phyloP scores from a whole-genome alignment of 2,113 vertebrate species.

The Acanthisitta chloris region DNA sequence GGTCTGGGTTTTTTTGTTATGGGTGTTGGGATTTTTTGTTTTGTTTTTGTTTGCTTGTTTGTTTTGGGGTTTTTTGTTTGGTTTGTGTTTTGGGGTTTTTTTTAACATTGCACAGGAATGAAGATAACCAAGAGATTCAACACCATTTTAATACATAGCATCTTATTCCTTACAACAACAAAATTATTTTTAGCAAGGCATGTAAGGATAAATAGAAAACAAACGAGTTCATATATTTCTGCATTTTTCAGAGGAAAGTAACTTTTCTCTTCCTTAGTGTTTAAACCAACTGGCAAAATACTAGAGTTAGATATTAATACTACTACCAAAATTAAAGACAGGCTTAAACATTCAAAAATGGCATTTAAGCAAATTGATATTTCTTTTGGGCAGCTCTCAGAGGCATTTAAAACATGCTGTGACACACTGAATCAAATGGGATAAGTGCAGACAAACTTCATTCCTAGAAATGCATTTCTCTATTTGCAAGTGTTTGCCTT shows the following conservation, averaged over 20 bases:
- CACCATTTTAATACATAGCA: neutral
- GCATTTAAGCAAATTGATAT: neutral
- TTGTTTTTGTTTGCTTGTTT: neutral
- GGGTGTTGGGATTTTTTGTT: neutral
- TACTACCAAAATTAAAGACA: constrained; percentile 43
- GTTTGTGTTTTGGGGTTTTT: no score
- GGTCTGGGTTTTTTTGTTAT: fast-evolving
- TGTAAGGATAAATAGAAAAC: neutral
- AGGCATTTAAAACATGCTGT: neutral
- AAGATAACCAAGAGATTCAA: neutral
- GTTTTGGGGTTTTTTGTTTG: neutral
- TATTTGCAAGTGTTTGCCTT: constrained; percentile 53
- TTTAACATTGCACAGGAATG: no score
- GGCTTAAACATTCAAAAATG: constrained; percentile 12
- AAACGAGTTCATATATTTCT: constrained; percentile 37
- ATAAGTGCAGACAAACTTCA: neutral
- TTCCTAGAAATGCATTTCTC: constrained; percentile 53
- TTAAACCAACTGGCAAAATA: constrained; percentile 39
- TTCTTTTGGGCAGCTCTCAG: neutral
- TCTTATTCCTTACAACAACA: neutral
- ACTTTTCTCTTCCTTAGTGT: constrained; percentile 44
- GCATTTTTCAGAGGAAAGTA: constrained; percentile 42
- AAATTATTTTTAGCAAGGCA: constrained; percentile 17
- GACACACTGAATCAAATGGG: neutral
- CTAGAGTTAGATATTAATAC: constrained; percentile 24